These are phyloP conservation scores for Pogonocichla stellata DNA, from an alignment of 2,113 vertebrate species.

Conservation along the genomic window DNA sequence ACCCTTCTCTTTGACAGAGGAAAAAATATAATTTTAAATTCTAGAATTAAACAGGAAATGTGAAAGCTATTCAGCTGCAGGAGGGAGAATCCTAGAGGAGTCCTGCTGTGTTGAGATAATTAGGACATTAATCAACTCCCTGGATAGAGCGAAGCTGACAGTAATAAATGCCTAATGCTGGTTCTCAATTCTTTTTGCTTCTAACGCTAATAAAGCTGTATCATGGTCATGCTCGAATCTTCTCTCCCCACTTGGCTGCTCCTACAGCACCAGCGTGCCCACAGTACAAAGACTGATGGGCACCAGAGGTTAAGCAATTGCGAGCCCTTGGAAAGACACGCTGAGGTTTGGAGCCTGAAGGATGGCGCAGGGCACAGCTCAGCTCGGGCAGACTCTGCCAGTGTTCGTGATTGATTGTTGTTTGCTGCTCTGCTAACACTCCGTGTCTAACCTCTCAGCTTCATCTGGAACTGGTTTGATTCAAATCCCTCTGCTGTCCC, in stretches of 20 bases:
- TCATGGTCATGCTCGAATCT: fast-evolving
- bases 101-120: constrained; percentile 49
- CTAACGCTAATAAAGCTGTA: background rate
- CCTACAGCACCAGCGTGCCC: background rate
- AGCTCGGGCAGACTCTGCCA: background rate
- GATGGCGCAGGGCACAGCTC: background rate
- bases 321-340: background rate
- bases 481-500: constrained; percentile 1
- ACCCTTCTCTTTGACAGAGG: background rate
- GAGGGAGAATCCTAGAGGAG: constrained; percentile 26
- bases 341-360: background rate
- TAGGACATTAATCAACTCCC: constrained; percentile 51
- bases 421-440: background rate
- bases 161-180: constrained; percentile 10
- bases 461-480: background rate
- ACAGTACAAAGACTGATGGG: background rate
- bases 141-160: background rate
- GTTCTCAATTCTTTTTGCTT: background rate
- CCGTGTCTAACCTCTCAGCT: background rate
- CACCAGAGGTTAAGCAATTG: background rate
- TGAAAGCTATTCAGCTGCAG: constrained; percentile 30
- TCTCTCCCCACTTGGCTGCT: background rate
- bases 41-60: constrained; percentile 2
- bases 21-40: background rate
- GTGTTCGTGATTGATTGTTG: background rate